Conservation (phyloP, 2,888 invertebrate species). For the Notodonta ziczac region DNA sequence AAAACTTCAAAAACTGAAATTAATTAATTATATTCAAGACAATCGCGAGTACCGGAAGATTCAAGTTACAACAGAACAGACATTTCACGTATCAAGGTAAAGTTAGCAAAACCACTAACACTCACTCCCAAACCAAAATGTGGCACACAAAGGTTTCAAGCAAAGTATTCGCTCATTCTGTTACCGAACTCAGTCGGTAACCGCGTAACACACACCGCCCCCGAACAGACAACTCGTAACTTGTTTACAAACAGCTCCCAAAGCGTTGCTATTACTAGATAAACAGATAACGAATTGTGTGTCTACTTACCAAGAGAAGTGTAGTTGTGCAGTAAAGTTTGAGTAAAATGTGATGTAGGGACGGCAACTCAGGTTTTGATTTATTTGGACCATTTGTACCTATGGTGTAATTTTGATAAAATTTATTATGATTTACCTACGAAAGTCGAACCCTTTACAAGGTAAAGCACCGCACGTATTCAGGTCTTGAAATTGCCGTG, state of each 20-base stretch:
- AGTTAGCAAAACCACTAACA: constrained; percentile 2
- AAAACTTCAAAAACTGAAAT: no score
- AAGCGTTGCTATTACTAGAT: neutral
- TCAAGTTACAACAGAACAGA: neutral
- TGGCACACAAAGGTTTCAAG: neutral
- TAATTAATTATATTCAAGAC: no score
- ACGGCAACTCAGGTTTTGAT: no score
- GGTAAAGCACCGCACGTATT: no score
- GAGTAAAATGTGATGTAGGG: neutral
- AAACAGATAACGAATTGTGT: neutral
- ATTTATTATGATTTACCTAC: no score
- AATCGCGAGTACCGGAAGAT: neutral
- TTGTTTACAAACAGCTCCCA: constrained; percentile 5
- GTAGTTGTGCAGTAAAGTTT: neutral
- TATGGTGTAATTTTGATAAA: no score
- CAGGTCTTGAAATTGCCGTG: no score
- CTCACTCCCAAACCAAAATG: neutral
- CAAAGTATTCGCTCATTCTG: neutral
- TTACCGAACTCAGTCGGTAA: neutral
- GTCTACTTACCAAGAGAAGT: neutral
- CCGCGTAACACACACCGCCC: constrained; percentile 3
- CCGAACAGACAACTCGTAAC: constrained; percentile 3
- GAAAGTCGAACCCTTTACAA: no score
- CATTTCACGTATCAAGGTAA: neutral
- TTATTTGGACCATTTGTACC: no score